Evolutionary conservation across 1,140 invertebrate species (phyloP).

Genomic region (Drosophila elegans): DNA sequence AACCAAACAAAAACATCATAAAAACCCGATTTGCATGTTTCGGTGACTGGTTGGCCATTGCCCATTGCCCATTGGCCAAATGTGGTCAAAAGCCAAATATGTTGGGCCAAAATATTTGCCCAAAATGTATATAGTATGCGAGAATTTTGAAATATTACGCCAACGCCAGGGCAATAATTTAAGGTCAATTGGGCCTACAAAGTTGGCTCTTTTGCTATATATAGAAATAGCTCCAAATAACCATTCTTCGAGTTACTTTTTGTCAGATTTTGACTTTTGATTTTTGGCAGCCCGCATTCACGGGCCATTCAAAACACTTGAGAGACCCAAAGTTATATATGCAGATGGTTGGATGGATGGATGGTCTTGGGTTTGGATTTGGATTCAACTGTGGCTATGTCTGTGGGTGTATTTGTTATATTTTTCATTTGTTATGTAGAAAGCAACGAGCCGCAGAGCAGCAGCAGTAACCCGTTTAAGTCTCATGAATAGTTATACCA

Average conservation of each 20-base stretch:
- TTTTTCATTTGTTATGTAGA: slow-evolving; percentile 19
- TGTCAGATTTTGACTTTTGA: not conserved
- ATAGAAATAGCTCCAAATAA: slow-evolving; percentile 32
- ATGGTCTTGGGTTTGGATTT: slow-evolving; percentile 24
- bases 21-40: slow-evolving; percentile 55
- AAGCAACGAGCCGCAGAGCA: slow-evolving; percentile 15
- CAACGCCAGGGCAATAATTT: slow-evolving; percentile 46
- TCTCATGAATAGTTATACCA: slow-evolving; percentile 53
- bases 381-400: not conserved
- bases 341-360: slow-evolving; percentile 20
- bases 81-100: slow-evolving; percentile 45
- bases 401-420: slow-evolving; percentile 46
- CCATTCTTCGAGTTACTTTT: slow-evolving; percentile 38
- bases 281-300: slow-evolving; percentile 38
- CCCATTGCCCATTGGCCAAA: slow-evolving; percentile 17
- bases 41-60: not conserved
- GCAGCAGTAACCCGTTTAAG: slow-evolving; percentile 37
- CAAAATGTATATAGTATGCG: not conserved
- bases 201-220: slow-evolving; percentile 35
- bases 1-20: slow-evolving; percentile 1
- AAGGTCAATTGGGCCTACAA: slow-evolving; percentile 51
- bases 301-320: slow-evolving; percentile 23
- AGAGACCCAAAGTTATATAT: slow-evolving; percentile 11
- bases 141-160: slow-evolving; percentile 59
- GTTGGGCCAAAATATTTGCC: slow-evolving; percentile 16